A percentile compares a stretch with the other conserved stretches of the same genome.
Evolutionary conservation across 64 coral and sea anemone species (phyloP).

Genomic region (Pocillopora verrucosa): DNA sequence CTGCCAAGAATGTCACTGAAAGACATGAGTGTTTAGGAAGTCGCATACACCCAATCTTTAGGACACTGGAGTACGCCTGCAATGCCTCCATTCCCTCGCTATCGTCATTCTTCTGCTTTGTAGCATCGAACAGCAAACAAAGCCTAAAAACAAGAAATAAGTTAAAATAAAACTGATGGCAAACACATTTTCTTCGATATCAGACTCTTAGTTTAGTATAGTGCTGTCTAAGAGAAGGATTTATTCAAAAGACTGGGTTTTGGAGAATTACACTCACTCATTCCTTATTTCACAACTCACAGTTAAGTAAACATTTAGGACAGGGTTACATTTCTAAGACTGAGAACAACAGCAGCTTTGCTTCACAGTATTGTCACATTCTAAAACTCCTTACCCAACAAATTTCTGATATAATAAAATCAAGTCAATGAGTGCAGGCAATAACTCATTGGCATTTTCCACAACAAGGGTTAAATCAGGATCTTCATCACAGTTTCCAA

Average conservation of each 20-base stretch:
- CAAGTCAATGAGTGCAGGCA: constrained; percentile 69
- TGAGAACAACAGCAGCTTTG: background rate
- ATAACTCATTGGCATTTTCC: constrained; percentile 68
- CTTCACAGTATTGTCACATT: background rate
- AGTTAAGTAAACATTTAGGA: too few species aligned
- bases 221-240: too few species aligned
- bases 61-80: constrained; percentile 76
- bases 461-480: constrained; percentile 81
- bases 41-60: constrained; percentile 88
- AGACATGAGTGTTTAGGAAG: constrained; percentile 84
- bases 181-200: background rate
- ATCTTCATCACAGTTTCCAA: constrained; percentile 87
- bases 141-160: constrained; percentile 43
- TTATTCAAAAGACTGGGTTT: too few species aligned
- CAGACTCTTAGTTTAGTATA: too few species aligned
- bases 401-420: constrained; percentile 88
- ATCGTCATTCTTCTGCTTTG: constrained; percentile 54
- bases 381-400: constrained; percentile 50
- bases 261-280: too few species aligned
- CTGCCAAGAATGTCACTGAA: constrained; percentile 76
- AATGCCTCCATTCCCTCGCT: constrained; percentile 37
- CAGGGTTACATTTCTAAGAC: too few species aligned
- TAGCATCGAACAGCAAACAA: constrained; percentile 66
- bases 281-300: too few species aligned
- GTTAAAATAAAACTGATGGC: background rate